phyloP scores from a whole-genome alignment of 2,888 invertebrate genomes.

The Hydropsyche betteni region DNA sequence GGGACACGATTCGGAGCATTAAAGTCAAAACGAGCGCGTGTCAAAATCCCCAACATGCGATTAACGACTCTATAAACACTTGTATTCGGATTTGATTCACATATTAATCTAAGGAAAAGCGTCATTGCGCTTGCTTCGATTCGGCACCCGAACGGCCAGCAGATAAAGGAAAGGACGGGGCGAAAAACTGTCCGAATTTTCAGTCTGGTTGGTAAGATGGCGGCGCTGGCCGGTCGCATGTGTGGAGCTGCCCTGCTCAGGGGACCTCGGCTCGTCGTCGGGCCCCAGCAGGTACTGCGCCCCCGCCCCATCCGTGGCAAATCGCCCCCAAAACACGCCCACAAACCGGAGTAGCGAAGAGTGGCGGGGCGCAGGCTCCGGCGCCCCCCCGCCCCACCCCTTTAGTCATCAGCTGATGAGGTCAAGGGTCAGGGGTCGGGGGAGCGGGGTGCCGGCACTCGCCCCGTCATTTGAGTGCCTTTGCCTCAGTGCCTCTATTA shows the following conservation, averaged over 20 bases:
- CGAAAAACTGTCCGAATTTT: neutral
- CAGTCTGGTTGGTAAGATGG: constrained; percentile 73
- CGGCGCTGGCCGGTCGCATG: constrained; percentile 87
- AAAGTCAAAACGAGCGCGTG: neutral
- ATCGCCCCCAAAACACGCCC: neutral
- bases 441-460: neutral
- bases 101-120: no score
- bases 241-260: constrained; percentile 83
- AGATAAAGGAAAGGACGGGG: neutral
- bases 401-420: no score
- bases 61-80: no score
- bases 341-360: neutral
- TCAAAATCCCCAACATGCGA: neutral
- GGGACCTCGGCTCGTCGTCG: constrained; percentile 37
- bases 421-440: no score
- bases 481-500: constrained; percentile 53
- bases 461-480: neutral
- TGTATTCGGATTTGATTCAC: no score
- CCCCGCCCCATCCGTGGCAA: neutral
- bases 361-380: neutral
- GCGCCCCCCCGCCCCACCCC: constrained; percentile 14
- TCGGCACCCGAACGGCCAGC: constrained; percentile 1
- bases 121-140: constrained; percentile 5
- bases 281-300: constrained; percentile 12
- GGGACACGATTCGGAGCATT: neutral